A percentile compares a stretch with the other conserved stretches of the same genome.
Evolutionary conservation across 1,140 invertebrate genomes (phyloP).

Genomic region (Halesus radiatus): DNA sequence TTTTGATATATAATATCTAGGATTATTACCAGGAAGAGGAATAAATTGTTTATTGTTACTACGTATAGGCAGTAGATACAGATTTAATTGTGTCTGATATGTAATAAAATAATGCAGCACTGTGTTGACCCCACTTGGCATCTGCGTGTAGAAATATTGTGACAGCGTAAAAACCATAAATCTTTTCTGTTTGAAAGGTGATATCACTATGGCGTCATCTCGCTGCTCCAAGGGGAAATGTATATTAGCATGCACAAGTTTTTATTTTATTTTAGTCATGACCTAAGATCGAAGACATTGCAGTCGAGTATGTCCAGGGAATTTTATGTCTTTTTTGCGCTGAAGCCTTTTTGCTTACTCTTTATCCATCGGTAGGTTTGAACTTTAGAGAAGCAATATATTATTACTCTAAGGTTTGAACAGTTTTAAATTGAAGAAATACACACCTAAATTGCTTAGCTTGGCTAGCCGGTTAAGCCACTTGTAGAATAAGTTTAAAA

Average conservation of each 20-base stretch:
- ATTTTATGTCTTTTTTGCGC: neutral
- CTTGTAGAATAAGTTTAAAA: too few species aligned
- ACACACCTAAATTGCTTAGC: too few species aligned
- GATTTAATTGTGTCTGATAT: too few species aligned
- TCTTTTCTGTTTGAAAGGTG: constrained; percentile 9
- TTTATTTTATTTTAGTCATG: constrained; percentile 35
- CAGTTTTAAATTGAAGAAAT: too few species aligned
- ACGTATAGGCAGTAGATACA: too few species aligned
- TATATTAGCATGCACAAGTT: constrained; percentile 14
- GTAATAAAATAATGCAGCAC: neutral
- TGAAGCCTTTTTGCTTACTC: neutral
- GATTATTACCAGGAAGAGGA: neutral
- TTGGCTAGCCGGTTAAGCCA: too few species aligned
- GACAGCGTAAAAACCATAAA: constrained; percentile 1
- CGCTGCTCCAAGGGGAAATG: neutral
- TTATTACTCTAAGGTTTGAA: too few species aligned
- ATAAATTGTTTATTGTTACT: neutral
- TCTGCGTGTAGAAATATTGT: neutral
- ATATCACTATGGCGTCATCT: constrained; percentile 34
- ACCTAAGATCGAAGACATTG: constrained; percentile 8
- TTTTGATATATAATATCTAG: neutral
- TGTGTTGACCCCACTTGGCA: neutral
- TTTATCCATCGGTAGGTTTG: neutral
- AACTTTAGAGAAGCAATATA: too few species aligned
- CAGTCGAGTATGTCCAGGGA: neutral